A percentile compares a stretch with the other conserved stretches of the same genome.
phyloP scores from a whole-genome alignment of 2,113 vertebrate genomes.

The Platichthys stellatus region DNA sequence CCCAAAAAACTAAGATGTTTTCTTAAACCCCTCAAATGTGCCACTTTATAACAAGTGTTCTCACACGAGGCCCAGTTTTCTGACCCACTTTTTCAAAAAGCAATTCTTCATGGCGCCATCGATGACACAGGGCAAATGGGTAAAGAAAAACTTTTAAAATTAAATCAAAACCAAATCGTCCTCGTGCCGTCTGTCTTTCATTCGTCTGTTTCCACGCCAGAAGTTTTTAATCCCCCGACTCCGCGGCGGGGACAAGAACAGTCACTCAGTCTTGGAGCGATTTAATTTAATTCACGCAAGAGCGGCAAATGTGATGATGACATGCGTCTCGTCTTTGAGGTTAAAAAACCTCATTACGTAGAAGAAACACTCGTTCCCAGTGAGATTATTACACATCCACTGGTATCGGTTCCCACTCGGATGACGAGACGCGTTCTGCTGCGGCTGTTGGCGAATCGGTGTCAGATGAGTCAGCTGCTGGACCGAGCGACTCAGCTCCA shows the following conservation, averaged over 20 bases:
- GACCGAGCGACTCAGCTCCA: slow-evolving; percentile 17
- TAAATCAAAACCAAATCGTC: not conserved
- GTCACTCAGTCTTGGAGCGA: slow-evolving; percentile 7
- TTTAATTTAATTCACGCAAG: slow-evolving; percentile 34
- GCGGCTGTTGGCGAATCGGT: slow-evolving; percentile 31
- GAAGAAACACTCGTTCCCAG: slow-evolving; percentile 8
- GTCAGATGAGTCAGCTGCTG: slow-evolving; percentile 52
- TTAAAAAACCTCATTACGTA: slow-evolving; percentile 27
- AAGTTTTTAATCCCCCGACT: not conserved
- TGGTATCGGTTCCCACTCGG: slow-evolving; percentile 25
- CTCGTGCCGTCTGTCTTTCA: not conserved
- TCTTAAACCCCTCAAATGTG: not conserved
- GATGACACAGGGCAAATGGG: not conserved
- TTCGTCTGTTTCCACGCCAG: not conserved
- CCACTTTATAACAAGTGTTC: not conserved
- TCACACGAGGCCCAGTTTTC: not conserved
- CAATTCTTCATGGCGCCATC: not conserved
- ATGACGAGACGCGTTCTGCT: slow-evolving; percentile 40
- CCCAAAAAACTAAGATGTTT: too few relatives aligned
- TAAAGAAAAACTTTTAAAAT: not conserved
- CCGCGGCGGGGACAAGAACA: not conserved
- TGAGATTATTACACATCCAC: slow-evolving; percentile 26
- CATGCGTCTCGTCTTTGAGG: slow-evolving; percentile 36
- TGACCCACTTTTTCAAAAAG: not conserved
- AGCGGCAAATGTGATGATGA: slow-evolving; percentile 27